A percentile compares a stretch with the other conserved stretches of the same genome.
phyloP scores from a whole-genome alignment of 2,888 invertebrate genomes.

The Pimpla rufipes region DNA sequence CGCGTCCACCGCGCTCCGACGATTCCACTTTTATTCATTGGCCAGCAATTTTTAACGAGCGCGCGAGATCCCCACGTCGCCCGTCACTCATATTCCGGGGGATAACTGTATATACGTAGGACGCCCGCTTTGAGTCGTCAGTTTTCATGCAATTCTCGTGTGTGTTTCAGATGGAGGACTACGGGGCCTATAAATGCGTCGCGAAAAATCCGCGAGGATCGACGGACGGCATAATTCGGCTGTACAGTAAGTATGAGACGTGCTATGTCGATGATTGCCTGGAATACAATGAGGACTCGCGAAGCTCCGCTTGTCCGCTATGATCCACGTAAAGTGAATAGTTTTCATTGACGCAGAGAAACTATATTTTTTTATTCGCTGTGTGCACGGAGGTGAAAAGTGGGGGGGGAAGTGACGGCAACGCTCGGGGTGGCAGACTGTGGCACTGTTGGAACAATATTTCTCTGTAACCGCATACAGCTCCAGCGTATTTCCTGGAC shows the following conservation, averaged over 20 bases:
- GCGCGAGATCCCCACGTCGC: background rate
- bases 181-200: slow-evolving; percentile 95
- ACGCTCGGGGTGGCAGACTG: too few relatives aligned
- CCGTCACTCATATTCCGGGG: slow-evolving; percentile 46
- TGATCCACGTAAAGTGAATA: too few relatives aligned
- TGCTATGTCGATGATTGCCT: background rate
- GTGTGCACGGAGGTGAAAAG: too few relatives aligned
- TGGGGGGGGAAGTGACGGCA: too few relatives aligned
- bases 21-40: slow-evolving; percentile 40
- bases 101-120: background rate
- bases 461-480: too few relatives aligned
- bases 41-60: slow-evolving; percentile 59
- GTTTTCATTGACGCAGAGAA: too few relatives aligned
- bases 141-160: slow-evolving; percentile 38
- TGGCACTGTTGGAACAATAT: too few relatives aligned
- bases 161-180: slow-evolving; percentile 89
- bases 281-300: slow-evolving; percentile 7
- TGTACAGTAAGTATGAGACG: slow-evolving; percentile 91
- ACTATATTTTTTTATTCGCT: too few relatives aligned
- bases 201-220: slow-evolving; percentile 96
- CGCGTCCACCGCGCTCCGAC: background rate
- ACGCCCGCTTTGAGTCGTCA: background rate
- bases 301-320: background rate
- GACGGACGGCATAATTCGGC: slow-evolving; percentile 95
- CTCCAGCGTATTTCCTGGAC: too few relatives aligned